Evolutionary conservation across 1,140 invertebrate genomes (phyloP).

Genomic region (Eumeta japonica): DNA sequence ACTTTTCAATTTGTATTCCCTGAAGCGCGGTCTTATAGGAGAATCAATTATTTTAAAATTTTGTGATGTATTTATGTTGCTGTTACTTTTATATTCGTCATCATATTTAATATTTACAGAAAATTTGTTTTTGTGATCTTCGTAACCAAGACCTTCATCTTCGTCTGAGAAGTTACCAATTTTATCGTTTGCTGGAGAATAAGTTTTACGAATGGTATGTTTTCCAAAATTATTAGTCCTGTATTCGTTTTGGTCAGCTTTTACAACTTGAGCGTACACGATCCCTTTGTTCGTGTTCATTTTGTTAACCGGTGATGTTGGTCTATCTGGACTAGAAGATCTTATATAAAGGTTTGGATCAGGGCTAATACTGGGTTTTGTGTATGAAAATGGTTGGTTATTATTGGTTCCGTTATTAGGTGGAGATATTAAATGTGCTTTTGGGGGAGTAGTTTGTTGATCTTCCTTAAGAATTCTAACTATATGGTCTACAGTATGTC

Average conservation of each 20-base stretch:
- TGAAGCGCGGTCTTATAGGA: conserved; percentile 45
- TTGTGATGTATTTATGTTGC: conserved; percentile 31
- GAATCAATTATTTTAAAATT: conserved; percentile 42
- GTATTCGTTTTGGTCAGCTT: conserved; percentile 43
- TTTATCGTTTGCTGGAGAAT: conserved; percentile 41
- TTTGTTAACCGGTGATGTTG: conserved; percentile 45
- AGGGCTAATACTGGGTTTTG: conserved; percentile 59
- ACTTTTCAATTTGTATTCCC: conserved; percentile 45
- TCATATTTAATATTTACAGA: conserved; percentile 32
- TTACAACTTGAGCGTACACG: conserved; percentile 75
- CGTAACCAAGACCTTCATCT: conserved; percentile 72
- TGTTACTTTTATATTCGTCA: conserved; percentile 39
- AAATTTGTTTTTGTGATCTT: conserved; percentile 50
- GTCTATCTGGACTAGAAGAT: conserved; percentile 46
- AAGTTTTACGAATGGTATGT: conserved; percentile 59
- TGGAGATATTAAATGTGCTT: conserved; percentile 63
- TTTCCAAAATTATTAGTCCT: conserved; percentile 36
- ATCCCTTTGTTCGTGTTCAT: conserved; percentile 53
- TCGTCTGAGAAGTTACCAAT: conserved; percentile 65
- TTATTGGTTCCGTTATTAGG: conserved; percentile 65
- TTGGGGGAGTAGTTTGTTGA: conserved; percentile 65
- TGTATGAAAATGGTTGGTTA: conserved; percentile 76
- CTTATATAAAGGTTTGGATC: conserved; percentile 53
- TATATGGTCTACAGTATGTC: conserved; percentile 64
- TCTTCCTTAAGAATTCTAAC: conserved; percentile 65